Base-by-base conservation (phyloP, 2,888 invertebrate genomes). In the Drosophila limbata region DNA sequence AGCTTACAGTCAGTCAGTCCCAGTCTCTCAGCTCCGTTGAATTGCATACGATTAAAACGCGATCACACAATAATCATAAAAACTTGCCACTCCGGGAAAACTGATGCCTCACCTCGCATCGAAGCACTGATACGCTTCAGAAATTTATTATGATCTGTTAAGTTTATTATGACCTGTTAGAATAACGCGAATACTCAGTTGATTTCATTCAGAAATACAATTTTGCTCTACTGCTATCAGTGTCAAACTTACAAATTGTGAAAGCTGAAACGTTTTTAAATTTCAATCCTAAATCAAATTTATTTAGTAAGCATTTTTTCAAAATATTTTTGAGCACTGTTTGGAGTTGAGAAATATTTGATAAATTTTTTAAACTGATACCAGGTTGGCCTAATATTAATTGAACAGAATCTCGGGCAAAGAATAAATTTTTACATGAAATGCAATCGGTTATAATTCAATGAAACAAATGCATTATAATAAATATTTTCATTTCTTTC, bases 31-130 rank as follows among this genome's bases (percentile, higher is more conserved):
- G 35, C 68, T 55, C 17, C 56, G 50, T 52, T 66, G 66, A 55
- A 75, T 75, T 81, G 62, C 80, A 76, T 79, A 67, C 76, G 83
- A 85, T 88, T 86, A 86, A 84, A 84, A 88, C 84, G 88, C 84
- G 81, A 84, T 88, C 88, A 79, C 81, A 88, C 84, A 84, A 84
- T 83, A 69, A 85, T 84, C 84, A 84, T 88, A 86, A 81, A 81
- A 61, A 69, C 55, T 65, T 35, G 4, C 40, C 21, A 40, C 42
- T 42, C 45, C 0, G 37, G 15, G 9, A 17, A 28, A n/a, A 45
- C 45, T 17, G 15, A 57, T 60, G 39, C 31, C 17, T 19, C 28
- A 45, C 37, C 28, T 11, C 6, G n/a, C 48, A 45, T 33, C 60
- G 61, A 73, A 53, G 25, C 28, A 19, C 17, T 19, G 40, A 76